A percentile compares a stretch with the other conserved stretches of the same genome.
phyloP scores from a whole-genome alignment of 2,888 invertebrate species.

The Ormyrus rosae region DNA sequence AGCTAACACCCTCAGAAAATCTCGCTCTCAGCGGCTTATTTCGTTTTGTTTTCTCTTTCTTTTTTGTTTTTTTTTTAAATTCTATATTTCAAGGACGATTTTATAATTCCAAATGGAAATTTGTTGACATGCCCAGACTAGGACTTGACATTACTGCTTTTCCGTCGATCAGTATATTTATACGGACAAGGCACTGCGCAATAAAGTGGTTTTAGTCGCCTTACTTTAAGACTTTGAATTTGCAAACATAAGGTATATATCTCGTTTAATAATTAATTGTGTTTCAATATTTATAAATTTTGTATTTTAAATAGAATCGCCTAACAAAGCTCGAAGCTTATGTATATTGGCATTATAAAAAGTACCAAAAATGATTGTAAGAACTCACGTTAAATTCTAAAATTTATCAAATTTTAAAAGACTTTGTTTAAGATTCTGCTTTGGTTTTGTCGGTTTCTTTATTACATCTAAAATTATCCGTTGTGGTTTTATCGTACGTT shows the following conservation, averaged over 20 bases:
- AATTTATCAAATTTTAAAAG: slow-evolving; percentile 40
- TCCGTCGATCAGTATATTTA: slow-evolving; percentile 66
- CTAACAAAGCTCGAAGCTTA: slow-evolving; percentile 40
- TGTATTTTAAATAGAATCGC: slow-evolving; percentile 9
- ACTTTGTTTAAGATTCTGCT: slow-evolving; percentile 14
- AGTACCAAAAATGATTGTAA: slow-evolving; percentile 50
- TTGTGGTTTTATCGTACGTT: not conserved
- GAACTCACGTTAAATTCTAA: slow-evolving; percentile 43
- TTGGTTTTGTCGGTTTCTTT: not conserved
- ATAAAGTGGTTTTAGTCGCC: slow-evolving; percentile 63
- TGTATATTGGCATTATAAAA: slow-evolving; percentile 37
- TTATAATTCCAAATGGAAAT: slow-evolving; percentile 29
- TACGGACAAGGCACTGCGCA: slow-evolving; percentile 74
- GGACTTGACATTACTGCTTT: slow-evolving; percentile 47
- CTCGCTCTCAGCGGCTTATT: slow-evolving; percentile 10
- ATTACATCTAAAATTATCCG: not conserved
- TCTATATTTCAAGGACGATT: slow-evolving; percentile 17
- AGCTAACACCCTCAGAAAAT: not conserved
- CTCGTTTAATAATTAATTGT: slow-evolving; percentile 7
- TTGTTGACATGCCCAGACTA: slow-evolving; percentile 35
- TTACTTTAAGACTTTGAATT: slow-evolving; percentile 47
- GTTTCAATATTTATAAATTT: slow-evolving; percentile 17
- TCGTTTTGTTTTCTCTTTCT: too few relatives aligned
- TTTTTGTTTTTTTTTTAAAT: not conserved
- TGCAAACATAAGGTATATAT: slow-evolving; percentile 27